Percentiles rank a stretch among this genome's conserved stretches.
Evolutionary conservation across 2,113 vertebrate genomes (phyloP).

Genomic region (Notiomystis cincta): DNA sequence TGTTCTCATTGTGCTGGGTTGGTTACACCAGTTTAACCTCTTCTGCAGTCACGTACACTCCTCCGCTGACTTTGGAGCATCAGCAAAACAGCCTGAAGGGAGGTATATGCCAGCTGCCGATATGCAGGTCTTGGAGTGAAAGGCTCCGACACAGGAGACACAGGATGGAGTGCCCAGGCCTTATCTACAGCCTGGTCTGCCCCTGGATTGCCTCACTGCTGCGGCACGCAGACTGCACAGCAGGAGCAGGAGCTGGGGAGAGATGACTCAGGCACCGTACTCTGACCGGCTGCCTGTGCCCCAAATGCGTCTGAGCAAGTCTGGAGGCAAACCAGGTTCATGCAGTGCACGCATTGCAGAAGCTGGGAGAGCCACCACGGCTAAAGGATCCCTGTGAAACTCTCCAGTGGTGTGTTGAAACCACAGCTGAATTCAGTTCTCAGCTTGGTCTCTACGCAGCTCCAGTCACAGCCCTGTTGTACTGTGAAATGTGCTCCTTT

Average conservation of each 20-base stretch:
- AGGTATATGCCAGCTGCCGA: neutral
- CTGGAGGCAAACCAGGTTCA: neutral
- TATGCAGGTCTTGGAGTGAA: neutral
- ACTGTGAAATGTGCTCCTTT: neutral
- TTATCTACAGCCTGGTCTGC: neutral
- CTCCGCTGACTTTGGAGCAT: neutral
- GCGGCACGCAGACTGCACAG: rapidly evolving
- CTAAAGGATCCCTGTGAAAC: neutral
- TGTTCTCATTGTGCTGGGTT: neutral
- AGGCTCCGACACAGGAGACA: neutral
- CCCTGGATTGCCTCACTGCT: neutral
- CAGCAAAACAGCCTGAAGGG: neutral
- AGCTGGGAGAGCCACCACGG: neutral
- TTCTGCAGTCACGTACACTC: neutral
- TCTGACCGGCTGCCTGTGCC: neutral
- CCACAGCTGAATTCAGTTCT: neutral
- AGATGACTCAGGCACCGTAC: neutral
- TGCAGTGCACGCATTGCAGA: neutral
- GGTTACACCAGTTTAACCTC: slow-evolving; percentile 3
- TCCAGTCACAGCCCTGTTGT: neutral
- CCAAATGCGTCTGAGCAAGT: neutral
- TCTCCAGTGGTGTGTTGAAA: neutral
- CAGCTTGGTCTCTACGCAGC: neutral
- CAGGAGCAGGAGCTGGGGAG: neutral
- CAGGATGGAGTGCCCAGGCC: neutral